Evolutionary conservation across 2,888 invertebrate genomes (phyloP), one percentile per base, ranked within the genome.

Genomic region (Conchocele bisecta): DNA sequence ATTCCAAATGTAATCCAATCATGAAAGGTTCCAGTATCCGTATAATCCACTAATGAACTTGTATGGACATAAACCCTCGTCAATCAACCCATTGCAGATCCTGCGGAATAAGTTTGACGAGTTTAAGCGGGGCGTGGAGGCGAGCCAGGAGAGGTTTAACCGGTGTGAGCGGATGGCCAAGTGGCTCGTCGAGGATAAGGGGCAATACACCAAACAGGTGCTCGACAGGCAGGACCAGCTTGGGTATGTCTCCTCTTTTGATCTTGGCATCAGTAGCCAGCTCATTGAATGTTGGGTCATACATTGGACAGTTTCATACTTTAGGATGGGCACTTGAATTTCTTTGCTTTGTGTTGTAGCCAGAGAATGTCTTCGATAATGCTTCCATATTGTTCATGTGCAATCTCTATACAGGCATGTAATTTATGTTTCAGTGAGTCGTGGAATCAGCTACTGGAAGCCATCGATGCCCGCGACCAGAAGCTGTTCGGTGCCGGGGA

Each of bases 401-500:
- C n/a, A n/a, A 50, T 0, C n/a, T 39, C 3, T n/a, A n/a, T n/a
- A n/a, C n/a, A n/a, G n/a, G n/a, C n/a, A n/a, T 56, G 11, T 35
- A 17, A 37, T 35, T 20, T 31, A 22, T 56, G 50, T 60, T 94
- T 94, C 77, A 91, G 90, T 44, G 83, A 89, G 39, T 80, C 90
- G 4, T 99, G 99, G 98, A 95, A 96, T 78, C 94, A 95, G 48
- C 93, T 99, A 0, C 93, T 97, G 54, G 95, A 96, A 56, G 94
- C 96, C 88, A 95, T 98, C 67, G 95, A 95, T 83, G 94, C 95
- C 53, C 94, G 98, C 15, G 96, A 96, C 78, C 94, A 95, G 73
- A 95, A 97, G 42, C 92, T 99, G 39, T 95, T 95, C 88, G 98
- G 97, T 0, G 99, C 99, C 1, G 98, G 97, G 11, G 98, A 98